phyloP scores from a whole-genome alignment of 1,140 invertebrate species.

The Palaemon carinicauda region DNA sequence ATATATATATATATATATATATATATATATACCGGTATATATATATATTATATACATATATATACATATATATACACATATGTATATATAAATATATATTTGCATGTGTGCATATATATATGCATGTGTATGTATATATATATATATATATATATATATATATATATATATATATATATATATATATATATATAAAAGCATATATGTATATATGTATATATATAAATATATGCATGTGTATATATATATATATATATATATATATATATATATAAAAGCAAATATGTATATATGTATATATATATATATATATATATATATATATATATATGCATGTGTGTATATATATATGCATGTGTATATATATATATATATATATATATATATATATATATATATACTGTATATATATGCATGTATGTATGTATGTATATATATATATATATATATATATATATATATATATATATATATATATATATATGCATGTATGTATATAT shows the following conservation, averaged over 20 bases:
- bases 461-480: no score
- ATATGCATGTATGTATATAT: no score
- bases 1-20: conserved; percentile 14
- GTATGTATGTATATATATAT: no score
- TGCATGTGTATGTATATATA: not conserved
- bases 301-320: not conserved
- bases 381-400: no score
- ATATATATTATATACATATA: not conserved
- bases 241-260: not conserved
- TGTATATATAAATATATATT: conserved; percentile 8
- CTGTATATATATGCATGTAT: no score
- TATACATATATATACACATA: not conserved
- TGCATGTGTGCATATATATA: not conserved
- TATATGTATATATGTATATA: not conserved
- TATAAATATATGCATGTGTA: not conserved
- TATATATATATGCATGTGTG: no score
- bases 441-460: no score
- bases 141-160: conserved; percentile 20
- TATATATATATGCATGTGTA: no score
- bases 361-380: no score
- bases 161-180: not conserved
- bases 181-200: not conserved
- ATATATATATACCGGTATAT: not conserved
- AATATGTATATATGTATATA: not conserved
- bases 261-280: not conserved